Conservation (phyloP, 2,113 vertebrate genomes). For the Vidua chalybeata region DNA sequence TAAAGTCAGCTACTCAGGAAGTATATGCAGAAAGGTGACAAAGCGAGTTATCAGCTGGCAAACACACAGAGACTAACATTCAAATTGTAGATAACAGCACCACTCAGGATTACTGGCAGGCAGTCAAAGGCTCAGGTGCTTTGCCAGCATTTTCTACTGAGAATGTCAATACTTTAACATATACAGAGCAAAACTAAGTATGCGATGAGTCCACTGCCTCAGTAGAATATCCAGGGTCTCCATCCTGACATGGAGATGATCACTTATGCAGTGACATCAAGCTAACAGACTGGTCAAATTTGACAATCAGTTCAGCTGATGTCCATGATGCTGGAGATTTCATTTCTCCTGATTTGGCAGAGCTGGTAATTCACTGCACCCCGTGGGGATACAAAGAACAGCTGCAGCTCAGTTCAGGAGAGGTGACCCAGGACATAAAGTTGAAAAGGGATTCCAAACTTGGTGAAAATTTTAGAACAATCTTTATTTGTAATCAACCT, state of each 20-base stretch:
- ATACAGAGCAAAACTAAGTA: not conserved
- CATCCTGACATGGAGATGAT: not conserved
- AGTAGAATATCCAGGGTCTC: not conserved
- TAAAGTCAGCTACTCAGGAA: not conserved
- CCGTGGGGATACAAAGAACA: not conserved
- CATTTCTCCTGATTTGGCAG: not conserved
- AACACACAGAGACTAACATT: not conserved
- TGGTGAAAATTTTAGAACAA: not conserved
- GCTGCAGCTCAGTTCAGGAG: not conserved
- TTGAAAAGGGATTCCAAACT: not conserved
- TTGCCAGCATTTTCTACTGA: not conserved
- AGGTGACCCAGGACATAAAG: not conserved
- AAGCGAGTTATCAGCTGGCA: conserved; percentile 14
- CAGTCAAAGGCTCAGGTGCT: not conserved
- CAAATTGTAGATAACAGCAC: conserved; percentile 30
- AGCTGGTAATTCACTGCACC: not conserved
- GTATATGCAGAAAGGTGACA: not conserved
- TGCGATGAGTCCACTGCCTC: not conserved
- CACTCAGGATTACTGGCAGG: not conserved
- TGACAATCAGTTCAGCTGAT: not conserved
- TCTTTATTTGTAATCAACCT: not conserved
- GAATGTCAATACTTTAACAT: not conserved
- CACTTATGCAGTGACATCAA: not conserved
- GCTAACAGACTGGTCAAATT: not conserved
- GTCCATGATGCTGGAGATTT: not conserved